phyloP scores from a whole-genome alignment of 2,888 invertebrate species.

The Neria commutata region DNA sequence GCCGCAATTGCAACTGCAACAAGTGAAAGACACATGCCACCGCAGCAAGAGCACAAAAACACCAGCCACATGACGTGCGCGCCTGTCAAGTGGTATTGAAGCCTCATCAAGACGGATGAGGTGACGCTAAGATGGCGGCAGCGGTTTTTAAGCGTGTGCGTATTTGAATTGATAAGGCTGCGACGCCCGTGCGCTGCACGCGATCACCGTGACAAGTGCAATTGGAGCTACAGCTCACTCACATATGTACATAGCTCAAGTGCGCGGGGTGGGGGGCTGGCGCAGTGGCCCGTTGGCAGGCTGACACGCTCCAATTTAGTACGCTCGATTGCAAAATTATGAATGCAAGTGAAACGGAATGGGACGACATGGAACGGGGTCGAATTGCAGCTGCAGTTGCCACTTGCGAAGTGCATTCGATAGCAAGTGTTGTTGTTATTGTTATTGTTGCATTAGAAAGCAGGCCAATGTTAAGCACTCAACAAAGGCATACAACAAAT shows the following conservation, averaged over 20 bases:
- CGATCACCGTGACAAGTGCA: not conserved
- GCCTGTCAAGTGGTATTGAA: conserved; percentile 12
- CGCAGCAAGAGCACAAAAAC: no score
- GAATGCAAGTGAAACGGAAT: not conserved
- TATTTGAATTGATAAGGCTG: no score
- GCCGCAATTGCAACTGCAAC: not conserved
- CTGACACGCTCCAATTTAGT: not conserved
- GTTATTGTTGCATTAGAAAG: not conserved
- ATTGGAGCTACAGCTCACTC: not conserved
- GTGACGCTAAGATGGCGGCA: not conserved
- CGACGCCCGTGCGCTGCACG: not conserved
- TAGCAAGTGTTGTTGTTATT: conserved; percentile 1
- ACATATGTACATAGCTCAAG: no score
- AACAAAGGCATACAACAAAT: no score
- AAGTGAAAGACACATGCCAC: no score
- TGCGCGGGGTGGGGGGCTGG: not conserved
- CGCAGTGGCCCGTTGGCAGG: no score
- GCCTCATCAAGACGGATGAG: not conserved
- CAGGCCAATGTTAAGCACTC: not conserved
- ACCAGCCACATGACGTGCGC: no score
- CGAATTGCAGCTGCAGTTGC: no score
- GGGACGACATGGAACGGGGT: no score
- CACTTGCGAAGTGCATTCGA: no score
- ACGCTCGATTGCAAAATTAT: not conserved
- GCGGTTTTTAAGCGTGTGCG: no score